Evolutionary conservation across 2,888 invertebrate genomes (phyloP).

Genomic region (Dusona sp.): DNA sequence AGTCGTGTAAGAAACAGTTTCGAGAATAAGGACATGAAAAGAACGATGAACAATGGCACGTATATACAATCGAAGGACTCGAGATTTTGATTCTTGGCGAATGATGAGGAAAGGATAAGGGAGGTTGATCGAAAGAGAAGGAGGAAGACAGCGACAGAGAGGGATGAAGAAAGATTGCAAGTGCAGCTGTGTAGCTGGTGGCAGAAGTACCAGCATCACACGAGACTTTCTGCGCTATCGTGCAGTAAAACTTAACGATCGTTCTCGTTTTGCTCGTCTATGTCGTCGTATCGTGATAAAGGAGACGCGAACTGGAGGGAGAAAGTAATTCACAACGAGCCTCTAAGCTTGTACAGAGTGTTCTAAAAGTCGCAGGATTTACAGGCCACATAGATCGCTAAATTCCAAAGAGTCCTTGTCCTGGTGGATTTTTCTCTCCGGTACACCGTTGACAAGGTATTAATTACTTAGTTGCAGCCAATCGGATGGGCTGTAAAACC

Average conservation of each 20-base stretch:
- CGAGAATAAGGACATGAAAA: slow-evolving; percentile 4
- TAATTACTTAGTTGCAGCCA: neutral
- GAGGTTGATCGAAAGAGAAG: neutral
- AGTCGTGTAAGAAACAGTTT: slow-evolving; percentile 10
- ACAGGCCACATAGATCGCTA: neutral
- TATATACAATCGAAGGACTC: slow-evolving; percentile 2
- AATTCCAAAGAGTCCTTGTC: neutral
- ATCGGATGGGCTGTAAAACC: neutral
- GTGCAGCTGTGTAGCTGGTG: slow-evolving; percentile 29
- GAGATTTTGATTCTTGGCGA: slow-evolving; percentile 29
- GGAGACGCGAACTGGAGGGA: neutral
- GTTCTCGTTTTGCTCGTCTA: slow-evolving; percentile 24
- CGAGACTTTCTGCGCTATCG: slow-evolving; percentile 51
- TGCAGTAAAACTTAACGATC: slow-evolving; percentile 67
- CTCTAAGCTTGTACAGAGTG: slow-evolving; percentile 6
- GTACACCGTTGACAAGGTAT: neutral
- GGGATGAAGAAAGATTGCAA: slow-evolving; percentile 21
- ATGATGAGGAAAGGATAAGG: neutral
- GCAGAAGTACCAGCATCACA: slow-evolving; percentile 36
- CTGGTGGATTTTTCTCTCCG: neutral
- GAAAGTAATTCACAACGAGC: slow-evolving; percentile 18
- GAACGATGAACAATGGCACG: neutral
- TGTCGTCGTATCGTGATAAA: slow-evolving; percentile 39
- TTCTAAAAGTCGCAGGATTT: neutral
- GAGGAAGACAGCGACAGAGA: neutral